phyloP scores from a whole-genome alignment of 2,888 invertebrate genomes.

The Odontocerum albicorne region DNA sequence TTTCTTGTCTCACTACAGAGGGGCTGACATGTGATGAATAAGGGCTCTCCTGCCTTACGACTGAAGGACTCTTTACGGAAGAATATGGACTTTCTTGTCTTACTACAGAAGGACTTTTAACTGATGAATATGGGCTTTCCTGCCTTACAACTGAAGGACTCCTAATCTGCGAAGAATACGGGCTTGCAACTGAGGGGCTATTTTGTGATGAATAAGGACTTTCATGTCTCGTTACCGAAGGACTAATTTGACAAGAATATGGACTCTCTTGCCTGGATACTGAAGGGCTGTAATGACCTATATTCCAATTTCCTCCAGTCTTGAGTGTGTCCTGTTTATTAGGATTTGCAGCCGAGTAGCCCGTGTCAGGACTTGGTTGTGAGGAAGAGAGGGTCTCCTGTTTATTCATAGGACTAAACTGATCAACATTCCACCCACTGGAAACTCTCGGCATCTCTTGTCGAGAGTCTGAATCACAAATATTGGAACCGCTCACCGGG shows the following conservation, averaged over 20 bases:
- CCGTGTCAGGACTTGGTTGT: constrained; percentile 49
- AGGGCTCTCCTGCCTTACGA: constrained; percentile 16
- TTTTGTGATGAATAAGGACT: constrained; percentile 31
- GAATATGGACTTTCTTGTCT: constrained; percentile 45
- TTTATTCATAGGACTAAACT: constrained; percentile 54
- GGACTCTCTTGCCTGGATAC: constrained; percentile 39
- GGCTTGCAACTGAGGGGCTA: constrained; percentile 36
- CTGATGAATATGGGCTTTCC: constrained; percentile 25
- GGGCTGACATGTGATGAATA: constrained; percentile 22
- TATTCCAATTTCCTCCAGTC: constrained; percentile 47
- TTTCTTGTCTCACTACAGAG: constrained; percentile 20
- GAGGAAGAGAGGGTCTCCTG: constrained; percentile 54
- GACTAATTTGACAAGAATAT: constrained; percentile 52
- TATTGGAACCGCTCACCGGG: constrained; percentile 28
- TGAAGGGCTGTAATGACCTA: constrained; percentile 40
- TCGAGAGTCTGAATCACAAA: constrained; percentile 28
- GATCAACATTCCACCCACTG: constrained; percentile 53
- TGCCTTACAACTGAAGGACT: constrained; percentile 11
- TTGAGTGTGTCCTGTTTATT: constrained; percentile 47
- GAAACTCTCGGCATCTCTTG: constrained; percentile 19
- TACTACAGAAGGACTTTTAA: constrained; percentile 11
- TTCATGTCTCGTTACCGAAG: constrained; percentile 39
- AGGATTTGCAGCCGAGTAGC: constrained; percentile 40
- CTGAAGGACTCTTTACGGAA: constrained; percentile 50
- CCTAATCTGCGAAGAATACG: constrained; percentile 48